Evolutionary conservation across 2,113 vertebrate species (phyloP), one percentile per base, ranked within the genome.

Genomic region (Nothocercus julius): DNA sequence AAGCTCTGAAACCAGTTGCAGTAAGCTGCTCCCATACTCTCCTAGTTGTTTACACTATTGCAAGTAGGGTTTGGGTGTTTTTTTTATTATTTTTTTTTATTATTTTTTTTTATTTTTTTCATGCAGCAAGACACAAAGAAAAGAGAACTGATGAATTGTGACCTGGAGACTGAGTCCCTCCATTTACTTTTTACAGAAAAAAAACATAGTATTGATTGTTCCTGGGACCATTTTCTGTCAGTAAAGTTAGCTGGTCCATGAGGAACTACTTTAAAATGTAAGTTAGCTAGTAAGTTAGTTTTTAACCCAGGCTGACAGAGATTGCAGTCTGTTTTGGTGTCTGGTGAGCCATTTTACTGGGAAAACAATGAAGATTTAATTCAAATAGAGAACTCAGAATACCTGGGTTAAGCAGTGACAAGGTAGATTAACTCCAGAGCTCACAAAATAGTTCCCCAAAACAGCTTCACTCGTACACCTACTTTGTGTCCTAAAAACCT

Each of bases 381-480:
- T 63, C 5, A 49, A 30, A 25, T 5, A 38, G 11, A 4, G 6
- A 82, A 25, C 13, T 1, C 17, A 34, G 12, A 68, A 51, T 21
- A 62, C 4, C 8, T 28, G 6, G 5, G 7, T 36, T 59, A 62
- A 24, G 2, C 11, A 49, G 22, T 2, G 67, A 83, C 80, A 59
- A 5, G 0, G 4, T 11, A 15, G 13, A 2, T 7, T 73, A 47
- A 54, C 5, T 64, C 28, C 27, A 51, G 14, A 21, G 0, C 2
- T 6, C 40, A 5, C 6, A 2, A 56, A 79, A 64, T 1, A 72
- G 40, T 44, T 2, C 0, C 34, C 2, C 0, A 22, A 68, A 53
- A 27, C 5, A 2, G 18, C 3, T 84, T 82, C 10, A 75, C 0
- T 3, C 44, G 16, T 42, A 0, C 20, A 3, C 1, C 15, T 66